Evolutionary conservation across 2,888 invertebrate genomes (phyloP), one percentile per base, ranked within the genome.

Genomic region (Kryphioiulus occultus): DNA sequence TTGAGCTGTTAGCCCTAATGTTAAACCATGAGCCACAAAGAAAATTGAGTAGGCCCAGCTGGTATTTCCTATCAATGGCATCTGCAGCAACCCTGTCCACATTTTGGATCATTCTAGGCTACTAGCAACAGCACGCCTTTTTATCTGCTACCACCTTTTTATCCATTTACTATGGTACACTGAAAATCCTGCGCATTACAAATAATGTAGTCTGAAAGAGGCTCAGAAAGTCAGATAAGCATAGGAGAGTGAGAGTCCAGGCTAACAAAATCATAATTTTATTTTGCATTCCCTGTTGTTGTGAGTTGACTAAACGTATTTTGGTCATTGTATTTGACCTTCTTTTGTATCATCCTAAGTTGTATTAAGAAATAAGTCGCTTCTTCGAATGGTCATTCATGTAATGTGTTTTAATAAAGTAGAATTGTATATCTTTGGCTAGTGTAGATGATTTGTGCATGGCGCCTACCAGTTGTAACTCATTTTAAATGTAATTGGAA

Each of bases 341-440:
- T 84, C n/a, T 82, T 84, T 84, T 84, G 35, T 84, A 42, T 84
- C 84, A 39, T 84, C 84, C 42, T 84, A 84, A 84, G 84, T 84
- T 84, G 84, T 84, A 84, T 39, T 42, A 42, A 84, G 42, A 84
- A 42, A 39, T 84, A 84, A 84, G 84, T 84, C 84, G 42, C 84
- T 84, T 84, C 42, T 84, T 84, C 35, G 42, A 42, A 84, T 84
- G n/a, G 84, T 84, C 84, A 39, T 84, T 84, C 39, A 32, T 84
- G 84, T 84, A 84, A 35, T 84, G 84, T 84, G 84, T 84, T 84
- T 84, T 84, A 84, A 84, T 84, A 84, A 84, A 84, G 84, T 84
- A 84, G 84, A 84, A 84, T 32, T 84, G 84, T 84, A 39, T 42
- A 84, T 84, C 39, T 68, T 84, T 84, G 84, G 84, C 42, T 84